Conservation (phyloP, 2,113 vertebrate species). For the Picathartes gymnocephalus region DNA sequence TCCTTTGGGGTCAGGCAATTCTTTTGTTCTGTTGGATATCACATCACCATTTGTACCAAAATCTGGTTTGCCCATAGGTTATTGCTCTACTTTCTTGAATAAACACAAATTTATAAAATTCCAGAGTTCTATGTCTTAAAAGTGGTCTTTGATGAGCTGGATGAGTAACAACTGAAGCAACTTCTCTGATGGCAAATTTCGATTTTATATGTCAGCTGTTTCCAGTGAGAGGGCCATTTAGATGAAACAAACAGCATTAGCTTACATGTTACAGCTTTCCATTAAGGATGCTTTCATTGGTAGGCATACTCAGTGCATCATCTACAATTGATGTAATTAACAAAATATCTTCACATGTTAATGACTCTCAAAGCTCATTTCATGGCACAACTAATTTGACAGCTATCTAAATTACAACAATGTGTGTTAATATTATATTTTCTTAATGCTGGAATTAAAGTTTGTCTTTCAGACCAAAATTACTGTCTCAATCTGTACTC, state of each 20-base stretch:
- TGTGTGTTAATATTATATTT: slow-evolving; percentile 35
- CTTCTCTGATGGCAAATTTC: not conserved
- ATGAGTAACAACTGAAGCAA: not conserved
- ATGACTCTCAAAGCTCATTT: slow-evolving; percentile 41
- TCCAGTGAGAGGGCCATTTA: not conserved
- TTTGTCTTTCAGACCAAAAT: slow-evolving; percentile 51
- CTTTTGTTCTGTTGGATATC: not conserved
- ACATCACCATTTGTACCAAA: not conserved
- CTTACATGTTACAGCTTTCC: not conserved
- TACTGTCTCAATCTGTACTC: slow-evolving; percentile 22
- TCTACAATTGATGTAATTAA: slow-evolving; percentile 22
- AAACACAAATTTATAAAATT: not conserved
- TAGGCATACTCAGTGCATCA: not conserved
- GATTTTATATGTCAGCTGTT: not conserved
- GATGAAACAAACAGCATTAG: not conserved
- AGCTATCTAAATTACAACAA: slow-evolving; percentile 52
- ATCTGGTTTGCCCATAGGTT: not conserved
- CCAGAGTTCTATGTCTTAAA: not conserved
- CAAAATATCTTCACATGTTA: not conserved
- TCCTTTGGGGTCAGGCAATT: not conserved
- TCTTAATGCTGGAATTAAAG: slow-evolving; percentile 28
- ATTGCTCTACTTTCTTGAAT: not conserved
- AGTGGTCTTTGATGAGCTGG: not conserved
- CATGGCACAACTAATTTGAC: slow-evolving; percentile 19
- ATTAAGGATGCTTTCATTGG: not conserved